phyloP scores from a whole-genome alignment of 2,113 vertebrate genomes.

The Trematocara zebra region DNA sequence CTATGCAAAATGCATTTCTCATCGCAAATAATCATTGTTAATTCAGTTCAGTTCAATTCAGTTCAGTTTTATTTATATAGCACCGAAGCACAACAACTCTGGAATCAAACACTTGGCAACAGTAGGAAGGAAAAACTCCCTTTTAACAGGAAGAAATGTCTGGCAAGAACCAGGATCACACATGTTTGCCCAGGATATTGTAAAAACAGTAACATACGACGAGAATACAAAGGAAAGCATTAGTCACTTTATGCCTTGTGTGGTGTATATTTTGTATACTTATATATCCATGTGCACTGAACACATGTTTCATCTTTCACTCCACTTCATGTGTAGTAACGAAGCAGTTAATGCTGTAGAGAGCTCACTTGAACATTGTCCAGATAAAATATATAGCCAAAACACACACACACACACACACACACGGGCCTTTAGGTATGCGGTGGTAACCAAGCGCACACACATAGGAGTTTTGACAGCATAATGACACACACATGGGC shows the following conservation, averaged over 20 bases:
- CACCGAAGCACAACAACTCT: neutral
- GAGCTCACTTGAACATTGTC: too few relatives aligned
- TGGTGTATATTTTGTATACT: too few relatives aligned
- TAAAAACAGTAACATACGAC: neutral
- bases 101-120: neutral
- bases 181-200: accelerated
- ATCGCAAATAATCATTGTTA: neutral
- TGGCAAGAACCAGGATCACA: neutral
- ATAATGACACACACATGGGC: too few relatives aligned
- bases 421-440: too few relatives aligned
- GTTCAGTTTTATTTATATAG: neutral
- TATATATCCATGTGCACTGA: too few relatives aligned
- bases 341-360: too few relatives aligned
- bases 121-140: neutral
- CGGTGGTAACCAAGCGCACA: too few relatives aligned
- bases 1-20: neutral
- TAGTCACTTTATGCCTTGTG: neutral
- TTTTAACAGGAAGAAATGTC: neutral
- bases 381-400: too few relatives aligned
- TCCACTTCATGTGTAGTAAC: too few relatives aligned
- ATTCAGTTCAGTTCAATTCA: neutral
- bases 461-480: too few relatives aligned
- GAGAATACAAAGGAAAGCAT: neutral
- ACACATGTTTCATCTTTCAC: too few relatives aligned
- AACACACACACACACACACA: too few relatives aligned